Base-by-base conservation (phyloP, 2,113 vertebrate species). In the Clarias gariepinus region DNA sequence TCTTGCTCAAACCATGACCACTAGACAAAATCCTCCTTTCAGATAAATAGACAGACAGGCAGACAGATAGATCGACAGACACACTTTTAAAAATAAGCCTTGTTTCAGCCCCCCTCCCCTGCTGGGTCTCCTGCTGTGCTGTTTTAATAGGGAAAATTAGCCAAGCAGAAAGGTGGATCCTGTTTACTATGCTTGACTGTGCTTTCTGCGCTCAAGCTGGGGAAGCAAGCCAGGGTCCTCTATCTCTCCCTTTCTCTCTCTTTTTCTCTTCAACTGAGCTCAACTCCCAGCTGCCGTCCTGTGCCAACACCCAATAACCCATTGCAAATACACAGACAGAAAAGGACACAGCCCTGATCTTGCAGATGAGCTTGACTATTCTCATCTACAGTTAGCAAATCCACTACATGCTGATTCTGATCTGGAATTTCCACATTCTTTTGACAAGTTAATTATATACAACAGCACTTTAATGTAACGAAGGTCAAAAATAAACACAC, bases 101-200 rank as follows among this genome's bases (percentile, higher is more conserved):
- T 97, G 96, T 97, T 98, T 97, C 96, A 97, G 95, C 52, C 94
- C 93, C 77, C 91, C 95, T 95, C 94, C 94, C 95, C 96, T 96
- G 96, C 96, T 96, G 96, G 95, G 96, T 92, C 90, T 95, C 96
- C 96, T 95, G 96, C 96, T 97, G 96, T 94, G 96, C 93, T 96
- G 96, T 97, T 98, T 98, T 98, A 98, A 98, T 99, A 97, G 97
- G 96, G 96, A 98, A 97, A 98, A 94, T 95, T 96, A 98, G 95
- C 96, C 97, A 98, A 97, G 96, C 97, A 97, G 96, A 96, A 96
- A 98, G 96, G 96, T 98, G 96, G 96, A 97, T 97, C 96, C 96
- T 98, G 97, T 97, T 98, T 96, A 97, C 96, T 96, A 97, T 97
- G 97, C 96, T 97, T 96, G 96, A 96, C 94, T 94, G 96, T 97